Base-by-base conservation (phyloP, 2,797 vertebrate genomes). In the Intellagama lesueurii region DNA sequence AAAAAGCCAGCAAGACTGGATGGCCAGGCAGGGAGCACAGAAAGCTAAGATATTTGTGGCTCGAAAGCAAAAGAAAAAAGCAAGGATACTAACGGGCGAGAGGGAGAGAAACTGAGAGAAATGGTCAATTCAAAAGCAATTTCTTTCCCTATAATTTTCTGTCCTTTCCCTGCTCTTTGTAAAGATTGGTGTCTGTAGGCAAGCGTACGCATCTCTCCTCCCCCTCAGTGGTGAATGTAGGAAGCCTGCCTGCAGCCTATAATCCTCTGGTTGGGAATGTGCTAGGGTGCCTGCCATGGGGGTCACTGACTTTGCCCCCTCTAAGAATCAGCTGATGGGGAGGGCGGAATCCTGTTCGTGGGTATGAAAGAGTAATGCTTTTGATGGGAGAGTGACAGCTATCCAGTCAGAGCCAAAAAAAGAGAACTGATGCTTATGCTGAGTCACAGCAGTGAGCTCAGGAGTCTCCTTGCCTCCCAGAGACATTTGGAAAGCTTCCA, bases 101-200 rank as follows among this genome's bases (percentile, higher is more conserved):
- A 91, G 84, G 56, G 76, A 22, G 77, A 64, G 1, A 6, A 75
- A 35, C n/a, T 32, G 72, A 78, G 83, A 90, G 26, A 89, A 87
- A 87, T 78, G 28, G 85, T 90, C 72, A 83, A 90, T 90, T 87
- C 85, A 72, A 49, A 70, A 93, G 76, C 52, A 81, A 89, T 86
- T 83, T 89, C 72, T 86, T 77, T 68, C 83, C 80, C 81, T n/a
- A 0, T 72, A 56, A 83, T 68, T 92, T 84, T 91, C 78, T 80
- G 70, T 87, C 87, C 30, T 91, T 87, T 90, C 49, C 24, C 44
- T 92, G 56, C 85, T 56, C 4, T 81, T 89, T 87, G 69, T 76
- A 70, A 66, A 93, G 73, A 91, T 79, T 17, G 32, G 12, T 6
- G 73, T 86, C 85, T 88, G 0, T 8, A 14, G 76, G 76, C 22